A percentile compares a stretch with the other conserved stretches of the same genome.
These are phyloP conservation scores for Caenorhabditis sinica DNA, from an alignment of 2,888 invertebrate species.

Conservation along the genomic window DNA sequence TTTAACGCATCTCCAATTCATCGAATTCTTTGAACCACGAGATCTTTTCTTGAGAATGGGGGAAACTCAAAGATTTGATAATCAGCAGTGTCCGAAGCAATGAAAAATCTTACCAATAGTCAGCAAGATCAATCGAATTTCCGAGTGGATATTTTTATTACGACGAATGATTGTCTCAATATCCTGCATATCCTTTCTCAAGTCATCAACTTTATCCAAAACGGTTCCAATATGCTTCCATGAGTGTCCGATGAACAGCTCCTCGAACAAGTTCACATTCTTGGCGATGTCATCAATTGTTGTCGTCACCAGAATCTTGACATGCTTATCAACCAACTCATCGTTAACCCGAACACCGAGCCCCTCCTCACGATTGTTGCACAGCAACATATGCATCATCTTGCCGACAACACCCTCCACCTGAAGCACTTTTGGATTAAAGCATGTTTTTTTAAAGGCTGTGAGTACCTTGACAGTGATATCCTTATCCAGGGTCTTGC, in stretches of 20 bases:
- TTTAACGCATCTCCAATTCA: too few relatives aligned
- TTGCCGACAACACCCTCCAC: constrained; percentile 83
- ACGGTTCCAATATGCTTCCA: constrained; percentile 80
- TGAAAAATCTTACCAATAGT: constrained; percentile 75
- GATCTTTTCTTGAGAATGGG: not conserved
- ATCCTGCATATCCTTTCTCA: constrained; percentile 70
- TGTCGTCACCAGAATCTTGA: constrained; percentile 53
- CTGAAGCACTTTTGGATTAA: constrained; percentile 34
- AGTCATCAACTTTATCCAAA: constrained; percentile 76
- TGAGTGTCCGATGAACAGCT: constrained; percentile 79
- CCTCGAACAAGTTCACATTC: constrained; percentile 79
- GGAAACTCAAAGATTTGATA: too few relatives aligned
- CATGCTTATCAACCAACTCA: constrained; percentile 75
- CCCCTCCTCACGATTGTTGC: constrained; percentile 75
- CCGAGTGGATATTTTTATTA: constrained; percentile 81
- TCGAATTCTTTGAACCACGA: too few relatives aligned
- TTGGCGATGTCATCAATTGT: constrained; percentile 79
- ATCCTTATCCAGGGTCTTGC: constrained; percentile 80
- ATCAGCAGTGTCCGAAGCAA: not conserved
- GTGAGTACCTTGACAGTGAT: constrained; percentile 78
- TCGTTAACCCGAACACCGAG: constrained; percentile 74
- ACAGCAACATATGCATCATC: constrained; percentile 77
- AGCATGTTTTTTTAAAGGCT: not conserved
- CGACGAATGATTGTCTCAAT: constrained; percentile 79
- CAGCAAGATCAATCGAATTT: constrained; percentile 79